These are phyloP conservation scores for Bergia puertoricense DNA, from an alignment of 92 coral and sea anemone species.

Conservation along the genomic window DNA sequence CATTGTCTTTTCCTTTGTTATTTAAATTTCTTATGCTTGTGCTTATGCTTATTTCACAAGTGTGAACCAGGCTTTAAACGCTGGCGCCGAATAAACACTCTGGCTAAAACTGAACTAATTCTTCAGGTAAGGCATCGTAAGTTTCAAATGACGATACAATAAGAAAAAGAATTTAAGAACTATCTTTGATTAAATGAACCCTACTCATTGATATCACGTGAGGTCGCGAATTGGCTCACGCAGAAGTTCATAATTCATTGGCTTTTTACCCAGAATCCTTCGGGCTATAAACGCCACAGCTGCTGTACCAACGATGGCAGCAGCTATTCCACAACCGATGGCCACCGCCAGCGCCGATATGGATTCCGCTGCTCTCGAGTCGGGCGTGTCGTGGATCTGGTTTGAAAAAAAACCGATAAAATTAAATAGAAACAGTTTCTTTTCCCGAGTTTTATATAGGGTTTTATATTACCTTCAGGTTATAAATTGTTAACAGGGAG, in stretches of 20 bases:
- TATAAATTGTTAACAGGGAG: not conserved
- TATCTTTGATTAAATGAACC: not conserved
- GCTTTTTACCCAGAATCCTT: conserved; percentile 90
- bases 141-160: not conserved
- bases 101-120: not conserved
- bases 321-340: conserved; percentile 98
- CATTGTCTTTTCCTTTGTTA: too few relatives aligned
- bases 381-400: conserved; percentile 72
- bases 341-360: conserved; percentile 99
- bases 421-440: not conserved
- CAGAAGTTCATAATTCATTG: conserved; percentile 91
- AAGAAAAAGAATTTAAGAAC: not conserved
- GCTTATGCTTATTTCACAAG: too few relatives aligned
- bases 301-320: conserved; percentile 97
- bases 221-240: conserved; percentile 85
- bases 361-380: conserved; percentile 79
- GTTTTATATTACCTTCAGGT: not conserved
- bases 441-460: not conserved
- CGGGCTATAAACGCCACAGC: conserved; percentile 95
- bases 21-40: too few relatives aligned
- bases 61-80: not conserved
- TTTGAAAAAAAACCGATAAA: not conserved
- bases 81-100: not conserved
- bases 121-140: not conserved
- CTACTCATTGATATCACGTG: conserved; percentile 25